phyloP scores from a whole-genome alignment of 2,797 vertebrate genomes.

The Tinamus major region DNA sequence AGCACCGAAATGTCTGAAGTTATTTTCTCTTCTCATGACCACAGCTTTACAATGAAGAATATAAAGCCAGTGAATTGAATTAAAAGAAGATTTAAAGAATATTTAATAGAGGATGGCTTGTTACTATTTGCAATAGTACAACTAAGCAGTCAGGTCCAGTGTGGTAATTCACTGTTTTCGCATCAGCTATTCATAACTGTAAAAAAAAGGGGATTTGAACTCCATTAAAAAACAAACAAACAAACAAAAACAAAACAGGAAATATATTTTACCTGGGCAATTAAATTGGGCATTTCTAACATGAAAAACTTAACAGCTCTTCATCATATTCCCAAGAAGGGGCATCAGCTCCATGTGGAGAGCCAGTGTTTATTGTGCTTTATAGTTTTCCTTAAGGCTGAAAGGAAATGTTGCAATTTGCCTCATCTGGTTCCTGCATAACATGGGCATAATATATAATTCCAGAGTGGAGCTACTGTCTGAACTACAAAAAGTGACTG shows the following conservation, averaged over 20 bases:
- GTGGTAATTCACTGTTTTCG: background rate
- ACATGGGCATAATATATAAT: background rate
- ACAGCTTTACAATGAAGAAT: background rate
- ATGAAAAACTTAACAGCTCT: background rate
- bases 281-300: background rate
- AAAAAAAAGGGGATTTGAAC: background rate
- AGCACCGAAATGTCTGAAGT: background rate
- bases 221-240: background rate
- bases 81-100: background rate
- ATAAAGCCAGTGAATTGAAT: background rate
- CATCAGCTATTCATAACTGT: background rate
- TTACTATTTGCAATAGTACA: background rate
- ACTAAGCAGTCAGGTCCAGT: background rate
- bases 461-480: background rate
- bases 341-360: background rate
- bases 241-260: no score
- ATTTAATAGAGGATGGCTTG: background rate
- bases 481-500: background rate
- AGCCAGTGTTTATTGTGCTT: background rate
- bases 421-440: background rate
- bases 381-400: background rate
- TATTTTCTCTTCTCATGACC: background rate
- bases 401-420: background rate
- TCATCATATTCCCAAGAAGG: background rate
- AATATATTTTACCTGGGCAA: background rate